phyloP scores from a whole-genome alignment of 2,113 vertebrate species.

The Esox niger region DNA sequence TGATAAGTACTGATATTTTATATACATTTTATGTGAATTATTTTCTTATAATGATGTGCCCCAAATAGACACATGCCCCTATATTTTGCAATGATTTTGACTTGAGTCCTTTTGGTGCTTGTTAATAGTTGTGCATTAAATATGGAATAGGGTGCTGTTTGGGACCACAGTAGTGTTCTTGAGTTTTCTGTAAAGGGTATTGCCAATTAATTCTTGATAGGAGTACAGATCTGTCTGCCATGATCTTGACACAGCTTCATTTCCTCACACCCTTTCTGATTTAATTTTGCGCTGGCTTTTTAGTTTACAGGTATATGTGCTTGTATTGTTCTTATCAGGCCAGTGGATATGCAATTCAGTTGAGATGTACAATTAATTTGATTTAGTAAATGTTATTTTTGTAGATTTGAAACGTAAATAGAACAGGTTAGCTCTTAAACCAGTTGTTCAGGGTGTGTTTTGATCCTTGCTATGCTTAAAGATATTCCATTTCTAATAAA shows the following conservation, averaged over 20 bases:
- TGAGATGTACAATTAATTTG: neutral
- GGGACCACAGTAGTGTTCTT: neutral
- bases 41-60: neutral
- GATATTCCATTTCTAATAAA: slow-evolving; percentile 55
- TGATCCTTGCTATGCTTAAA: slow-evolving; percentile 30
- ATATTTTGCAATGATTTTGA: too few species aligned
- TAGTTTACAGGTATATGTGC: neutral
- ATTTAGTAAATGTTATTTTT: neutral
- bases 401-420: neutral
- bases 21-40: neutral
- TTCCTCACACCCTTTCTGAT: neutral
- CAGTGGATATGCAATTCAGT: neutral
- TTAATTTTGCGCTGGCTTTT: neutral
- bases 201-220: slow-evolving; percentile 38
- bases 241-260: neutral
- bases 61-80: too few species aligned
- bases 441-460: neutral
- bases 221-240: neutral
- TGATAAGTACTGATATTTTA: neutral
- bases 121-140: too few species aligned
- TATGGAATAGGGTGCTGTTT: too few species aligned
- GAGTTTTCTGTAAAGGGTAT: slow-evolving; percentile 62
- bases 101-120: too few species aligned
- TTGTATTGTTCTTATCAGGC: neutral
- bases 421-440: neutral